Evolutionary conservation across 2,113 vertebrate species (phyloP).

Genomic region (Plectropomus leopardus): DNA sequence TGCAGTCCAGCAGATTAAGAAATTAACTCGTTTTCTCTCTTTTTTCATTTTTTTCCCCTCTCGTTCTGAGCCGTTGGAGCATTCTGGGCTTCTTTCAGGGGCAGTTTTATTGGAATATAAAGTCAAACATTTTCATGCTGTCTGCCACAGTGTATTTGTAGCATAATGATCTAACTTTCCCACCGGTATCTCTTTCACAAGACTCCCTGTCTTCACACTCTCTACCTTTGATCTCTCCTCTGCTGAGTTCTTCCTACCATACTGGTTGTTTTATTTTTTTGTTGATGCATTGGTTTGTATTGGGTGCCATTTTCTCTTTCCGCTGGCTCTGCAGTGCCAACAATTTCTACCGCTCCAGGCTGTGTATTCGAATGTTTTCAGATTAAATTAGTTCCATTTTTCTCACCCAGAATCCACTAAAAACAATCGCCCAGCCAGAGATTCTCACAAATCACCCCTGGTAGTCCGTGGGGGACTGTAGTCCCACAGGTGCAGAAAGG

Average conservation of each 20-base stretch:
- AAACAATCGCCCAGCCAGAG: slow-evolving; percentile 49
- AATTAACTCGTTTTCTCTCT: background rate
- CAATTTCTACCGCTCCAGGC: slow-evolving; percentile 44
- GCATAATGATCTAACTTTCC: slow-evolving; percentile 23
- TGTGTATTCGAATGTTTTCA: slow-evolving; percentile 53
- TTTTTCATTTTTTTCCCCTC: background rate
- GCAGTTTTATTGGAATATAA: slow-evolving; percentile 5
- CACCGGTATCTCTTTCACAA: slow-evolving; percentile 16
- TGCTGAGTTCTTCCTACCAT: slow-evolving; percentile 19
- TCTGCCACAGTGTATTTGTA: slow-evolving; percentile 18
- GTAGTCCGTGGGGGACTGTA: slow-evolving; percentile 33
- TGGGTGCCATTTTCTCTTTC: slow-evolving; percentile 49
- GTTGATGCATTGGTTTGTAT: slow-evolving; percentile 37
- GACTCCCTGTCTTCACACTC: slow-evolving; percentile 8
- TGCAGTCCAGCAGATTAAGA: slow-evolving; percentile 26
- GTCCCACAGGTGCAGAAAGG: slow-evolving; percentile 9
- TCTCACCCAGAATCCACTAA: slow-evolving; percentile 42
- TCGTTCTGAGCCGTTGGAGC: background rate
- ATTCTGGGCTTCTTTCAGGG: background rate
- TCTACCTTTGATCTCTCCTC: slow-evolving; percentile 35
- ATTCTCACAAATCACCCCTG: slow-evolving; percentile 35
- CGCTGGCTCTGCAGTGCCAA: slow-evolving; percentile 44
- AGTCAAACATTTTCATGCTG: background rate
- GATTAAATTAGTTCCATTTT: slow-evolving; percentile 69
- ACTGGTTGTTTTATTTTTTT: slow-evolving; percentile 22